A percentile compares a stretch with the other conserved stretches of the same genome.
Conservation (phyloP, 1,140 invertebrate species). For the Ephestia elutella region DNA sequence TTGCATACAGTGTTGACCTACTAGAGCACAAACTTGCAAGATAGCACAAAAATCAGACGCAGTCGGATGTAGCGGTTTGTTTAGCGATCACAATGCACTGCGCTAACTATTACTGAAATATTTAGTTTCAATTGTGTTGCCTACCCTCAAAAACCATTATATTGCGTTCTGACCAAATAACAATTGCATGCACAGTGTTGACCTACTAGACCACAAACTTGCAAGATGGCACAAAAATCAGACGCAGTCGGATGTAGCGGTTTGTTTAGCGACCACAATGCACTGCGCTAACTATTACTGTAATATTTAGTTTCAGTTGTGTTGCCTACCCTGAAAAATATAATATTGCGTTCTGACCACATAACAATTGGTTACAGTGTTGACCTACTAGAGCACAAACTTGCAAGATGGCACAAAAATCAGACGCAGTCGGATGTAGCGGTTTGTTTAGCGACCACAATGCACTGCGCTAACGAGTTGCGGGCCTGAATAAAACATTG, state of each 20-base stretch:
- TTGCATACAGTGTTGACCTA: conserved; percentile 26
- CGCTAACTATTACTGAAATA: conserved; percentile 45
- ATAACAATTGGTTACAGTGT: conserved; percentile 28
- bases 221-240: conserved; percentile 30
- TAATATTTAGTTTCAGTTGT: too few relatives aligned
- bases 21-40: conserved; percentile 21
- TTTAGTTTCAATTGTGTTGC: too few relatives aligned
- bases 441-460: conserved; percentile 69
- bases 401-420: conserved; percentile 30
- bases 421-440: conserved; percentile 26
- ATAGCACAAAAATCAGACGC: conserved; percentile 18
- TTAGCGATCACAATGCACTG: conserved; percentile 65
- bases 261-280: conserved; percentile 69
- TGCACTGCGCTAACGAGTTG: conserved; percentile 65
- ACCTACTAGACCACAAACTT: not conserved
- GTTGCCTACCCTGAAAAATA: not conserved
- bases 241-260: conserved; percentile 32
- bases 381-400: not conserved
- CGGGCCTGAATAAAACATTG: conserved; percentile 70
- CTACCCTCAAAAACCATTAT: not conserved
- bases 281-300: conserved; percentile 46
- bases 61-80: conserved; percentile 48
- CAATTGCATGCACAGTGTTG: conserved; percentile 28
- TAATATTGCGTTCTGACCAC: not conserved
- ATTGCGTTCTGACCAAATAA: not conserved